Base-by-base conservation (phyloP, 2,888 invertebrate species). In the Crioceris asparagi region DNA sequence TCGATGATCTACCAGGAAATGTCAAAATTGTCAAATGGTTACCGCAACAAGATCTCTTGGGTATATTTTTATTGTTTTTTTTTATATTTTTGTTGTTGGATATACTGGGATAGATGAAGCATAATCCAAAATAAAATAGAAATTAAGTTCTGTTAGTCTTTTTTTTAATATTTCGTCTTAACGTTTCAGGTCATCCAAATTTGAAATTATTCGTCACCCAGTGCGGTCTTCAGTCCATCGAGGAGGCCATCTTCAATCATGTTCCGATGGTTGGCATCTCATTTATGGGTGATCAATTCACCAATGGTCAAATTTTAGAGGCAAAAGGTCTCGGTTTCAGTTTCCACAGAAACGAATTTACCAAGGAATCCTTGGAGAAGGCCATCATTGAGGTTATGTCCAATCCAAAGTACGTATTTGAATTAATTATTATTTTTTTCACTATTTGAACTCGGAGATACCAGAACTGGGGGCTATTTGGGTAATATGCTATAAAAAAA, bases 211-310 rank as follows among this genome's bases (percentile, higher is more conserved):
- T 46, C 29, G 44, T 46, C 6, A 46, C 44, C 5, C 46, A 46
- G 29, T 42, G 46, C 15, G 46, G 65, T 4, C 41, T 63, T 2
- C 63, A 64, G 29, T 65, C 65, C 0, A 57, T 60, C 2, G 61
- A 62, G 2, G 65, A 66, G 36, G 58, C 65, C 2, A 55, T 64
- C 5, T 51, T 47, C 18, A 60, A 58, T 6, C 60, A 57, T 15
- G 60, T 64, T 2, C 64, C 66, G 3, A 38, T 65, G 2, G 50
- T 66, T 2, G 64, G 57, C 17, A 44, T 65, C 15, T 64, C 65
- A 4, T 56, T 64, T 50, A 40, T 60, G 2, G 58, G 51, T 0
- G 64, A 65, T 35, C 55, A 56, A 38, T 37, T 32, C 10, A 27
- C 42, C 12, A 56, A 56, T 34, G 45, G 46, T 3, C 30, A 29